Conservation (phyloP, 2,888 invertebrate species). For the Luffia ferchaultella region DNA sequence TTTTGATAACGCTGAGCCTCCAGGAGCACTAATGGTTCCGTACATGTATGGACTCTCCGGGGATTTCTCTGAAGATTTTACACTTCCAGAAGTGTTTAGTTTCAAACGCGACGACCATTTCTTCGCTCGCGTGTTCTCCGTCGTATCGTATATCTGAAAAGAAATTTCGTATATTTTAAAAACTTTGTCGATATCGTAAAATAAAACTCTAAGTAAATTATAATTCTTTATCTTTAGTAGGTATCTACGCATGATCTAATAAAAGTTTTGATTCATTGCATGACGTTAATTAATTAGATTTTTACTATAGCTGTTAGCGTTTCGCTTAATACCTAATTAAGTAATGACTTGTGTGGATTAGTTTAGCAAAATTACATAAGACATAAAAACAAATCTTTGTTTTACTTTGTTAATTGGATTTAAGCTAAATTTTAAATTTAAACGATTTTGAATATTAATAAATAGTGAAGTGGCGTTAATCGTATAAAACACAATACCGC, state of each 20-base stretch:
- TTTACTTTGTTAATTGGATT: no score
- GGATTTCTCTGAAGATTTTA: slow-evolving; percentile 52
- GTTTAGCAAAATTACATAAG: neutral
- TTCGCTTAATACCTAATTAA: neutral
- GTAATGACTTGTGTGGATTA: neutral
- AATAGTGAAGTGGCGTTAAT: no score
- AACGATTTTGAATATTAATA: no score
- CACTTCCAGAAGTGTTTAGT: slow-evolving; percentile 56
- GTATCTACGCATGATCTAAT: neutral
- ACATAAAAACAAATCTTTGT: no score
- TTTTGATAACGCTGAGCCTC: slow-evolving; percentile 77
- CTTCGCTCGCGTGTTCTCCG: slow-evolving; percentile 66
- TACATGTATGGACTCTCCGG: slow-evolving; percentile 57
- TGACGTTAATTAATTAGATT: neutral
- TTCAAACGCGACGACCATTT: slow-evolving; percentile 79
- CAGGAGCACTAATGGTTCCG: slow-evolving; percentile 64
- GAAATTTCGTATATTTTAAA: slow-evolving; percentile 10
- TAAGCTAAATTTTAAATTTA: no score
- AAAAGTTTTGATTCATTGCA: neutral
- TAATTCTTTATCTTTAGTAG: neutral
- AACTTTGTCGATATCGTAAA: neutral
- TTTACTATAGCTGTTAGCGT: neutral
- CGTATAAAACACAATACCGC: no score
- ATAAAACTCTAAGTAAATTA: slow-evolving; percentile 1
- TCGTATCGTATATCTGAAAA: slow-evolving; percentile 56